Evolutionary conservation across 2,797 vertebrate genomes (phyloP).

Genomic region (Melanotaenia nigrans): DNA sequence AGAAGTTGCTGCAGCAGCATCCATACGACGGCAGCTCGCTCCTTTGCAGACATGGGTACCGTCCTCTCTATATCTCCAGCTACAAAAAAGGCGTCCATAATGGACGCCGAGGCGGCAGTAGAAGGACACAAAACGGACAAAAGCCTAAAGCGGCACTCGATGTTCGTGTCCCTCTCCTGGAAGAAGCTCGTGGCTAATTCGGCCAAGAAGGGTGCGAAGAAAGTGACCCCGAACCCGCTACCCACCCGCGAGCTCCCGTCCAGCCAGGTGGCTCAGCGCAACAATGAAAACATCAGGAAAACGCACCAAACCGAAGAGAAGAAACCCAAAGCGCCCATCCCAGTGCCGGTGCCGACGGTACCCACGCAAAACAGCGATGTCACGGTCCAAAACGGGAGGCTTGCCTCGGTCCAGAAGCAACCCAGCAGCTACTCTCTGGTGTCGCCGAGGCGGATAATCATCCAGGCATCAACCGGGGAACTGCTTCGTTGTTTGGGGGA

Average conservation of each 20-base stretch:
- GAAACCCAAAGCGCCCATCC: slow-evolving; percentile 84
- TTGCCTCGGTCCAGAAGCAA: slow-evolving; percentile 77
- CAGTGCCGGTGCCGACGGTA: slow-evolving; percentile 82
- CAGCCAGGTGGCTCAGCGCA: slow-evolving; percentile 81
- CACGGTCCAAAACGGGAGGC: slow-evolving; percentile 47
- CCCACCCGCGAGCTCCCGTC: slow-evolving; percentile 51
- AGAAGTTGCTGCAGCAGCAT: slow-evolving; percentile 63
- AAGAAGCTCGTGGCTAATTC: slow-evolving; percentile 89
- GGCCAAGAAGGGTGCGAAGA: slow-evolving; percentile 87
- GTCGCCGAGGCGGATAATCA: slow-evolving; percentile 90
- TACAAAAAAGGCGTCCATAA: slow-evolving; percentile 78
- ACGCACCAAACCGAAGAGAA: slow-evolving; percentile 85
- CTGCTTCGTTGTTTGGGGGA: slow-evolving; percentile 94
- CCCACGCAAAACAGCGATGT: slow-evolving; percentile 61
- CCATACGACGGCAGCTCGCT: slow-evolving; percentile 50
- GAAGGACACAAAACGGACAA: slow-evolving; percentile 85
- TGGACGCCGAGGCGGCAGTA: slow-evolving; percentile 77
- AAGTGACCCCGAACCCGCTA: slow-evolving; percentile 76
- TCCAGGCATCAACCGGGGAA: slow-evolving; percentile 97
- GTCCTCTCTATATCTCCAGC: slow-evolving; percentile 92
- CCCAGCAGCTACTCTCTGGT: slow-evolving; percentile 73
- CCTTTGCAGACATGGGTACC: slow-evolving; percentile 89
- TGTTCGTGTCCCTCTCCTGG: slow-evolving; percentile 91
- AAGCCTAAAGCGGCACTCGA: slow-evolving; percentile 88
- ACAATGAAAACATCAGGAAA: slow-evolving; percentile 78